Evolutionary conservation across 2,888 invertebrate genomes (phyloP), one percentile per base, ranked within the genome.

Genomic region (Argynnis bischoffii): DNA sequence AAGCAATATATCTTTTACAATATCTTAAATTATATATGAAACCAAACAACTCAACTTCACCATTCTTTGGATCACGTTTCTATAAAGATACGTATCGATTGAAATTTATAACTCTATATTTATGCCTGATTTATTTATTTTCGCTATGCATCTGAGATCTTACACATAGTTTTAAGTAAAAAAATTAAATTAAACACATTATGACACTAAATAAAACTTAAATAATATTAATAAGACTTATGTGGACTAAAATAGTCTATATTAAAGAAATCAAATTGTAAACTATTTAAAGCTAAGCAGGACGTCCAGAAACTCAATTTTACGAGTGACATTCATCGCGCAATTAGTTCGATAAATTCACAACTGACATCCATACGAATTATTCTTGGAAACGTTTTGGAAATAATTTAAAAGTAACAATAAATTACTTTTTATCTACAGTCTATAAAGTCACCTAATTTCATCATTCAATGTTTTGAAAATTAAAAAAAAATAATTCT

Each of bases 401-500:
- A 87, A 89, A 91, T 87, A 84, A 86, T 89, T 88, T 86, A 85
- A 87, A 87, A 90, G 89, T 90, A 91, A 91, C 88, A 90, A 91
- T 89, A 91, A 90, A 90, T 90, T 90, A 91, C 88, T 79, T 79
- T 82, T 78, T 79, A 84, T 81, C 86, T 89, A 91, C 83, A 89
- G 84, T 87, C 89, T 90, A 89, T 86, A 86, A 86, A 85, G 88
- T 89, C 87, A 88, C 87, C 83, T 82, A 86, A 87, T 85, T 86
- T 83, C 81, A 85, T 82, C 82, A 78, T 83, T 86, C 83, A 84
- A 83, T 80, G 78, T 85, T 87, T 85, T 80, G 84, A 87, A 87
- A 88, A 85, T 83, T 86, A 47, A 16, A 35, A 83, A 83, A 84
- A 64, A 84, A 84, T 84, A 86, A 65, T 81, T 85, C 85, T 87